Base-by-base conservation (phyloP, 2,113 vertebrate species). In the Oreotrochilus melanogaster region DNA sequence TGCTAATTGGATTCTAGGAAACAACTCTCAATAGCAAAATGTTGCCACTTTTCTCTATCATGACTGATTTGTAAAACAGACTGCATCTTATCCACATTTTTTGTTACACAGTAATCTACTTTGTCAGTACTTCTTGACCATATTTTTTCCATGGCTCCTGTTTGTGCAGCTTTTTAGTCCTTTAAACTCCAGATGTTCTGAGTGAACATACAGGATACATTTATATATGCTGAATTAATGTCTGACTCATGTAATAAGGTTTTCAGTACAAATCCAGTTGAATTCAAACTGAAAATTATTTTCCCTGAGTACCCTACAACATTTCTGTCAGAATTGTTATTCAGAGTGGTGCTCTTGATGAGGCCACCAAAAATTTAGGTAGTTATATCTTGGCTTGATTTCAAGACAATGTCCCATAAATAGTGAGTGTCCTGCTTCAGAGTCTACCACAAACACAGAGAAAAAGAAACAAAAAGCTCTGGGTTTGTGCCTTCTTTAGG, bases 361-460 rank as follows among this genome's bases (percentile, higher is more conserved):
- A 19, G 13, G 5, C 11, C 48, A n/a, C 7, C 1, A 23, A 54
- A 43, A 53, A 58, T 27, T 53, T 67, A 19, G 3, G 7, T 61
- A 35, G 14, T 10, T 76, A 14, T 76, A 67, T 76, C 25, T 53
- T 23, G 24, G 1, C 7, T 43, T 90, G 8, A 12, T 84, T 74
- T 56, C 35, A 81, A 30, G n/a, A 8, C 0, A 0, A 4, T 28
- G 42, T 57, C 18, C 24, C 31, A 50, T 1, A 33, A 75, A 60
- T 4, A 50, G 11, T 7, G 23, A 35, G 6, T 54, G 89, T 78
- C 25, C 17, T 58, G 21, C 12, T 18, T 86, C 48, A 75, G n/a
- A 6, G 2, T 71, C 28, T 4, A 25, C 14, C 13, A 57, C 2
- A 13, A 17, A 0, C 1, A 33, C 7, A 33, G 42, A 30, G 12